Base-by-base conservation (phyloP, 1,140 invertebrate genomes). In the Philopotamus ludificatus region DNA sequence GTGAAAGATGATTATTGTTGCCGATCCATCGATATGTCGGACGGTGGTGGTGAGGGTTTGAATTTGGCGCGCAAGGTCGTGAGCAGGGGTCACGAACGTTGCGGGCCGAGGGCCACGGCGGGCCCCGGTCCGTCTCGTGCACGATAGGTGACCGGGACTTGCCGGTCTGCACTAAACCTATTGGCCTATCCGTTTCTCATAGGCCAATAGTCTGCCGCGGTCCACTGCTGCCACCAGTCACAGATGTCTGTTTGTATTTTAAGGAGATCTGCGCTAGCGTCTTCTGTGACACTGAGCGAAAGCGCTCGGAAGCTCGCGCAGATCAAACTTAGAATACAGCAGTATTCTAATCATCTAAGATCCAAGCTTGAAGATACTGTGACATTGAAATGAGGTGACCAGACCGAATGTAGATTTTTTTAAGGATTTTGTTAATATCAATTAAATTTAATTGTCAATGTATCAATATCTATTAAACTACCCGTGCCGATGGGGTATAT, bases 81-180 rank as follows among this genome's bases (percentile, higher is more conserved):
- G 8, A 47, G 15, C 44, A 47, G 44, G 8, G 44, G 44, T 47
- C 10, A 47, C 44, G 10, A 47, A 15, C 10, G 18, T 12, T 16
- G 44, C 44, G 44, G 10, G 4, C 18, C 18, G 4, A 4, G 10
- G 4, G 44, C 10, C 44, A 47, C 18, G 8, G 10, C 10, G 44
- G 10, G 18, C 44, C 44, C 8, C 4, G 10, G 28, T 4, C 12
- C 12, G 28, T 7, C 4, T 34, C 28, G 28, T 8, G 44, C 44
- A 47, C 44, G 44, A 20, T 47, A 9, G 44, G 44, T 47, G 44
- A 47, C 44, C 44, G 18, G 44, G 44, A 47, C 44, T 47, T 47
- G 18, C 44, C 4, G 44, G 44, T 47, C 44, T 16, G 44, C 4
- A 47, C 44, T 47, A 47, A 47, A 47, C 28, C 44, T 47, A 47